Base-by-base conservation (phyloP, 2,113 vertebrate genomes). In the Cacatua alba region DNA sequence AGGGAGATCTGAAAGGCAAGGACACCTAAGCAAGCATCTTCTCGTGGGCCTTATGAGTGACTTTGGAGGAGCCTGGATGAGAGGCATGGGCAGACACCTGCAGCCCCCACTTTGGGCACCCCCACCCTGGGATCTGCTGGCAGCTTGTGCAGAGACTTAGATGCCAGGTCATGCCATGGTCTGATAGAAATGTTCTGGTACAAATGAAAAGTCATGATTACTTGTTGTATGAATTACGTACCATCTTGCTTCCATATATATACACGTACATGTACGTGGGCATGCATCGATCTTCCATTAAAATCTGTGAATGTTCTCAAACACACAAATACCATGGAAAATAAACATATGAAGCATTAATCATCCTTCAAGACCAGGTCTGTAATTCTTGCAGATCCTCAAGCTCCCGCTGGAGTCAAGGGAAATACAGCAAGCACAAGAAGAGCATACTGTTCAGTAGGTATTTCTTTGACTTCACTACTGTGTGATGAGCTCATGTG, bases 181-280 rank as follows among this genome's bases (percentile, higher is more conserved):
- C 55, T n/a, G 55, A n/a, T 14, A 57, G 55, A 68, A 53, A 41
- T 13, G 35, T 51, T 44, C 19, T 49, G 21, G 41, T 60, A 43
- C 29, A 63, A 85, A 46, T 12, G 15, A 64, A 63, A 70, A 29
- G 16, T 9, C 29, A 29, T 33, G 16, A 79, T 28, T 52, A 20
- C 43, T 23, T 59, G 6, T 44, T 59, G 13, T 8, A 7, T 43
- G 29, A 37, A 20, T 88, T 71, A 37, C 26, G 17, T 37, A 53
- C 18, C 48, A 13, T 37, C 17, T 65, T 55, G 44, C 11, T 79
- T 79, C 28, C 55, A 14, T 13, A 17, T 8, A 20, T 44, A 46
- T 6, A 55, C 11, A 11, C 5, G 7, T 5, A n/a, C 7, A 8
- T 1, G 3, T 41, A 41, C 1, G 0, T 14, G 49, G 35, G n/a